Conservation (phyloP, 2,113 vertebrate genomes). For the Periophthalmus modestus region DNA sequence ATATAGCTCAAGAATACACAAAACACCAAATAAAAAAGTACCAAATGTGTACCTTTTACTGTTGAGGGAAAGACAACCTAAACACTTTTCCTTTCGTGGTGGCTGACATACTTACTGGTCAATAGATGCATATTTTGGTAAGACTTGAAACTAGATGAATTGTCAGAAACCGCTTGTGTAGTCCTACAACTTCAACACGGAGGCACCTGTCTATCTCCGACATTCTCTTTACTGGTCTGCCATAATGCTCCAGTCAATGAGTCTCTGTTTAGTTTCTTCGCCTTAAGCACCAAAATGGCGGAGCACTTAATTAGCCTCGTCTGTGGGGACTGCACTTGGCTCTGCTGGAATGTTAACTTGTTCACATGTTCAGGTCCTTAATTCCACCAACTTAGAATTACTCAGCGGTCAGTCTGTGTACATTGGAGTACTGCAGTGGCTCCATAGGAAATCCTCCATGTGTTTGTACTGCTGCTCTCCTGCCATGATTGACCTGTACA, state of each 20-base stretch:
- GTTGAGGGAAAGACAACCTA: too few relatives aligned
- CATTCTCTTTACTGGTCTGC: constrained; percentile 11
- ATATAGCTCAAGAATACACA: too few relatives aligned
- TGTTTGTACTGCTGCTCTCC: constrained; percentile 24
- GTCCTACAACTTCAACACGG: neutral
- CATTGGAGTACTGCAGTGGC: constrained; percentile 13
- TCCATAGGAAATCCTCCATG: constrained; percentile 16
- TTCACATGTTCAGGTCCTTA: constrained; percentile 39
- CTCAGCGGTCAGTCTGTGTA: constrained; percentile 17
- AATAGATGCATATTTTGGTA: neutral
- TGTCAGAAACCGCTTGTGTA: neutral
- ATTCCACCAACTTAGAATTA: constrained; percentile 14
- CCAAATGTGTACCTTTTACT: too few relatives aligned
- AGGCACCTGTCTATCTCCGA: neutral
- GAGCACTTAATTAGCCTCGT: constrained; percentile 41
- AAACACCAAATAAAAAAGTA: too few relatives aligned
- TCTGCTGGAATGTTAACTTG: constrained; percentile 55
- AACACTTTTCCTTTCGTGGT: too few relatives aligned
- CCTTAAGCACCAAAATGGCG: constrained; percentile 36
- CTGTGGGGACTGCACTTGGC: constrained; percentile 53
- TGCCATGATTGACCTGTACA: constrained; percentile 4
- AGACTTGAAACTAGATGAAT: neutral
- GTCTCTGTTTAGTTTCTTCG: constrained; percentile 32
- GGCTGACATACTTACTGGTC: too few relatives aligned
- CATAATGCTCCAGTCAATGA: constrained; percentile 38